These are phyloP conservation scores for Eupelmus urozonus DNA, from an alignment of 2,888 invertebrate species.

Conservation along the genomic window DNA sequence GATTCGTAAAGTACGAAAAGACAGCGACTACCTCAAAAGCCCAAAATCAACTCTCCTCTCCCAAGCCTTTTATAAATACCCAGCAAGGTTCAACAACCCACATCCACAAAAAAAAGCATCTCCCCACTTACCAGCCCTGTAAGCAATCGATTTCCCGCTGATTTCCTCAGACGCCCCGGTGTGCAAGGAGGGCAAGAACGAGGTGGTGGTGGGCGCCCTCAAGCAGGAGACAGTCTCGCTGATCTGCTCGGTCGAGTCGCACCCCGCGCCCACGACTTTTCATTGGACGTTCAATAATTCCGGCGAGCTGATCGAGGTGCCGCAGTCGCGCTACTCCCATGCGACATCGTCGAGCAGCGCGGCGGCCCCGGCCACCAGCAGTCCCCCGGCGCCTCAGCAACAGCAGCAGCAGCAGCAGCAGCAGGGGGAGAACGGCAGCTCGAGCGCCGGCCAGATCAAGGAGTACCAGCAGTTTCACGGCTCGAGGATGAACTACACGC, in stretches of 20 bases:
- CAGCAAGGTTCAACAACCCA: too few relatives aligned
- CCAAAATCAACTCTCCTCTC: too few relatives aligned
- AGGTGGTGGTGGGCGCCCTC: constrained; percentile 88
- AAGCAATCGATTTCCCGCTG: too few relatives aligned
- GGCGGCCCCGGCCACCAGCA: constrained; percentile 31
- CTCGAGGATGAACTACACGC: constrained; percentile 90
- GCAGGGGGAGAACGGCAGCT: constrained; percentile 29
- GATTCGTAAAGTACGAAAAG: too few relatives aligned
- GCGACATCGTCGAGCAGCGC: constrained; percentile 54
- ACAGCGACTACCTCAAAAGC: too few relatives aligned
- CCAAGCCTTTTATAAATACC: too few relatives aligned
- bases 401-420: constrained; percentile 22
- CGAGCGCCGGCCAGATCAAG: constrained; percentile 61
- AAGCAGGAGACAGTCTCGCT: constrained; percentile 92
- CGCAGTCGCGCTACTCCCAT: constrained; percentile 80
- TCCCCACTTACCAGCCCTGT: too few relatives aligned
- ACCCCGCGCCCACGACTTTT: constrained; percentile 90
- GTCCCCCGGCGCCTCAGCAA: background rate
- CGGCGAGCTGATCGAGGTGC: constrained; percentile 89
- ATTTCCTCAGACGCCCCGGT: constrained; percentile 68
- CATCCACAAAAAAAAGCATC: too few relatives aligned
- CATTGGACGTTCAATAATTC: constrained; percentile 96
- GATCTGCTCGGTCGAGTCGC: constrained; percentile 92
- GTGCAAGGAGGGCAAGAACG: constrained; percentile 83
- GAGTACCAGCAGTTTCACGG: constrained; percentile 78